Base-by-base conservation (phyloP, 2,797 vertebrate species). In the Acipenser transmontanus region DNA sequence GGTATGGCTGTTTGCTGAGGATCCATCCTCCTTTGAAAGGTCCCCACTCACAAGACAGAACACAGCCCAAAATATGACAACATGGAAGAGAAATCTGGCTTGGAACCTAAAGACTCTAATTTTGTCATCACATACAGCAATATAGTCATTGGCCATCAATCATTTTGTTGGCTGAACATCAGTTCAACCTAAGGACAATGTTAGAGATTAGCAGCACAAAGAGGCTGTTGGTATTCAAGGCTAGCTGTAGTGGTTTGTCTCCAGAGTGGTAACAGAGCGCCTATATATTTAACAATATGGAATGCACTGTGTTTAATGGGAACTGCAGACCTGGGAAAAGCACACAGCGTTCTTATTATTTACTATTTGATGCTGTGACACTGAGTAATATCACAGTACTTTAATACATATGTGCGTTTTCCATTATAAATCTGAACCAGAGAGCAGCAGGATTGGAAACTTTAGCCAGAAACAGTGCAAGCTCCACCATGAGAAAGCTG, bases 381-480 rank as follows among this genome's bases (percentile, higher is more conserved):
- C 50, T 62, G 66, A 79, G 68, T 62, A 68, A 76, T 76, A 69
- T 72, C 74, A 69, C 73, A 77, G 73, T 56, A 1, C 50, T 68
- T 68, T 64, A 56, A 69, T 70, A 70, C 77, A 75, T 65, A 77
- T 67, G 72, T 80, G 80, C 62, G 69, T 77, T 77, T 74, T 70
- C 70, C 72, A 85, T 86, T 66, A 73, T 17, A 17, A 72, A 62
- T 65, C 72, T 73, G 70, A 62, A 65, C 47, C 66, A 14, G 61
- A 63, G 9, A 57, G 54, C 66, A 61, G 76, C 79, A 73, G 77
- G 77, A 70, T 68, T 63, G 83, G 80, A 82, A 85, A 82, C 73
- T 78, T 54, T 6, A 66, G 60, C 62, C 8, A 57, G 50, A 52
- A 62, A 20, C 14, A 56, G 68, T 34, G 34, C 34, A 34, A 34